phyloP scores from a whole-genome alignment of 2,888 invertebrate genomes.

The Acleris emargana region DNA sequence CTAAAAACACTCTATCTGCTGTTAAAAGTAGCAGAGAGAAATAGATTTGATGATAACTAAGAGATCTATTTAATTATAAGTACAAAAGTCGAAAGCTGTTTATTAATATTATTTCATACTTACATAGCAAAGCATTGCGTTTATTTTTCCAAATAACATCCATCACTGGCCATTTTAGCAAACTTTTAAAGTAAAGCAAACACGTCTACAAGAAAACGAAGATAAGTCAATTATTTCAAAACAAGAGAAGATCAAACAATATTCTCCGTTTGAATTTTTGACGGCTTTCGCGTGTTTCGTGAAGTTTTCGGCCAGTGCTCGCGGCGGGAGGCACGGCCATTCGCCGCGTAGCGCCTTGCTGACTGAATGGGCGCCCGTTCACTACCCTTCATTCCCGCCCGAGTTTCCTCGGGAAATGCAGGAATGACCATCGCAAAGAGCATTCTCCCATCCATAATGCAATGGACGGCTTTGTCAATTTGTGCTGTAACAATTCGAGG shows the following conservation, averaged over 20 bases:
- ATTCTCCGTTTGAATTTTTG: background rate
- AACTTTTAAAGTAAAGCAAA: background rate
- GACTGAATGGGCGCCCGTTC: slow-evolving; percentile 28
- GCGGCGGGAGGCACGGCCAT: slow-evolving; percentile 17
- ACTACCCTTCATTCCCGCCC: slow-evolving; percentile 8
- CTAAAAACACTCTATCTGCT: too few relatives aligned
- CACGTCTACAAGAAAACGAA: background rate
- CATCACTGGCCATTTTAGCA: slow-evolving; percentile 2
- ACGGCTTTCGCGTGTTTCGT: background rate
- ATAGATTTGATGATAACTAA: background rate
- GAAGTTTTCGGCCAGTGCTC: slow-evolving; percentile 12
- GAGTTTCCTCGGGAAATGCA: slow-evolving; percentile 5
- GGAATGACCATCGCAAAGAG: slow-evolving; percentile 14
- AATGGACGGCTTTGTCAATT: slow-evolving; percentile 25
- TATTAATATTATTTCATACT: slow-evolving; percentile 47
- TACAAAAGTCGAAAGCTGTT: too few relatives aligned
- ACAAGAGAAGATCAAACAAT: background rate
- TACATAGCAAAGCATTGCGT: slow-evolving; percentile 77
- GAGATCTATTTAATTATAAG: too few relatives aligned
- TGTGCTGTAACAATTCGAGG: slow-evolving; percentile 10
- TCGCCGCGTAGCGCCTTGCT: slow-evolving; percentile 25
- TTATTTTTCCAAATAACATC: slow-evolving; percentile 23
- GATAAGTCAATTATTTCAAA: background rate
- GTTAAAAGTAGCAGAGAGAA: background rate
- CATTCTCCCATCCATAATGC: slow-evolving; percentile 28